Percentiles rank a stretch among this genome's conserved stretches.
Conservation (phyloP, 2,113 vertebrate genomes). For the Myrmecobius fasciatus region DNA sequence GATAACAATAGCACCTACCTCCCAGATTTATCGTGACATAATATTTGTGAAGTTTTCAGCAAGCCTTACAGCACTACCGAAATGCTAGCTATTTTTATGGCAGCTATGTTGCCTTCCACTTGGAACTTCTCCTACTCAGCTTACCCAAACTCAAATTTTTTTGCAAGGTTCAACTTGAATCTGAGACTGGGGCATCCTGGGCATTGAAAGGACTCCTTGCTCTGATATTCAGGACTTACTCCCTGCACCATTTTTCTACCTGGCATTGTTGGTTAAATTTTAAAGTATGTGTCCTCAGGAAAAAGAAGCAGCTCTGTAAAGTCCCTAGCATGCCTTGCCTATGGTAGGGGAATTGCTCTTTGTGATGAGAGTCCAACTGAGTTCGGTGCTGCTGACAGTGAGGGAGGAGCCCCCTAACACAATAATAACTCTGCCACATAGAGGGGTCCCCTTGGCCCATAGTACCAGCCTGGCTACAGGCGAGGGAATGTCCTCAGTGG, state of each 20-base stretch:
- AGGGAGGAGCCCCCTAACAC: neutral
- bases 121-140: neutral
- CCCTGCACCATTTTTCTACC: neutral
- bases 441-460: neutral
- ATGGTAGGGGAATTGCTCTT: neutral
- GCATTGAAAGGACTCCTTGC: neutral
- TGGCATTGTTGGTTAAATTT: neutral
- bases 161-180: neutral
- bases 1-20: neutral
- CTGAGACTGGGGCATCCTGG: neutral
- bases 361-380: neutral
- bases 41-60: neutral
- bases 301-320: neutral
- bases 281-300: constrained; percentile 20
- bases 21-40: neutral
- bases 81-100: neutral
- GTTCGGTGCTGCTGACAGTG: neutral
- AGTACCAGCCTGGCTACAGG: constrained; percentile 9
- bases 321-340: neutral
- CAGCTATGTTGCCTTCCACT: neutral
- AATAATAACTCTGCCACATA: neutral
- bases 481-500: neutral
- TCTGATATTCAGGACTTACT: neutral
- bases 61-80: neutral
- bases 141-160: neutral